Evolutionary conservation across 2,797 vertebrate species (phyloP).

Genomic region (Selene dorsalis): DNA sequence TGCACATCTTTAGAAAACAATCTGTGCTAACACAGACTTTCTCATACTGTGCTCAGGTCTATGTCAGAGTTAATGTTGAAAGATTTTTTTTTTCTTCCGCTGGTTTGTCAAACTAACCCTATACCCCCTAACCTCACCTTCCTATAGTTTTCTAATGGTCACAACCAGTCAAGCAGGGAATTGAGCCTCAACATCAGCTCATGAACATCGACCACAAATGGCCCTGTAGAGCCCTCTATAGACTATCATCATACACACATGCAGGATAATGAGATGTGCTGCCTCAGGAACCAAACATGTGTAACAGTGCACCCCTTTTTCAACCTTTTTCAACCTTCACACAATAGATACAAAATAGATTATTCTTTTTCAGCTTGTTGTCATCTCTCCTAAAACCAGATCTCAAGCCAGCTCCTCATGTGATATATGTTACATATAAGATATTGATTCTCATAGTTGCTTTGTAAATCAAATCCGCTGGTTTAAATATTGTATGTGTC

Average conservation of each 20-base stretch:
- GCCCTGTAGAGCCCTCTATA: background rate
- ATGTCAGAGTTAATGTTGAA: background rate
- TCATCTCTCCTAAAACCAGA: background rate
- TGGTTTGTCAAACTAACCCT: background rate
- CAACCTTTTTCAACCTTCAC: conserved; percentile 5
- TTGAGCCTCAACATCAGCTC: background rate
- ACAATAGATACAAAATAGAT: background rate
- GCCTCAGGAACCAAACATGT: background rate
- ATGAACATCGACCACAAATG: conserved; percentile 10
- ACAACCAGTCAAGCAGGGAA: background rate
- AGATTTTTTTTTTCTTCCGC: too few species aligned
- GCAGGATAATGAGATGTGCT: background rate
- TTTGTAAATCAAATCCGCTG: background rate
- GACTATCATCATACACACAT: background rate
- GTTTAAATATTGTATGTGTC: conserved; percentile 8
- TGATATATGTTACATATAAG: background rate
- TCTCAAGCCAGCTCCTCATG: background rate
- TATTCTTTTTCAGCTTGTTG: background rate
- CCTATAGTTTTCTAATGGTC: background rate
- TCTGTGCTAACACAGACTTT: background rate
- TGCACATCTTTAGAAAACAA: background rate
- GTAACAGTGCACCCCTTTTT: background rate
- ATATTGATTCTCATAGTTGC: conserved; percentile 8
- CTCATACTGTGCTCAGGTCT: background rate
- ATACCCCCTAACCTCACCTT: background rate